phyloP scores from a whole-genome alignment of 2,888 invertebrate species.

The Masnerella sp. region DNA sequence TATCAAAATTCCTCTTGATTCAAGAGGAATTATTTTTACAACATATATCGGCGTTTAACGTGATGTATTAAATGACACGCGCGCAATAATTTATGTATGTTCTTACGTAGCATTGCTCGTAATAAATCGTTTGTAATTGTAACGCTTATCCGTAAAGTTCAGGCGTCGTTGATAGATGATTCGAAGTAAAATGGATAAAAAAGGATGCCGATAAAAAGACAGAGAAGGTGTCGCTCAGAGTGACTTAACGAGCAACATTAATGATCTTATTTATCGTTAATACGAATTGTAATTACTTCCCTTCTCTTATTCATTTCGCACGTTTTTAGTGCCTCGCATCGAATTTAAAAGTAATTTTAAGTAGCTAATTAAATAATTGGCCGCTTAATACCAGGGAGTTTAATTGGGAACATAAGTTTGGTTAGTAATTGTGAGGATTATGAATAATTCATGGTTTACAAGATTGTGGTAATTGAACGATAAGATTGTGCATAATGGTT shows the following conservation, averaged over 20 bases:
- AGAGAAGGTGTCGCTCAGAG: slow-evolving; percentile 25
- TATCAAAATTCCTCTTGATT: not conserved
- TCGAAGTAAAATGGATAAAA: slow-evolving; percentile 17
- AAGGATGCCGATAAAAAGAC: slow-evolving; percentile 24
- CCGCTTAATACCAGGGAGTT: no score
- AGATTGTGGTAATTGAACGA: no score
- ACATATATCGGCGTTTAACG: slow-evolving; percentile 20
- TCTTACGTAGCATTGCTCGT: slow-evolving; percentile 36
- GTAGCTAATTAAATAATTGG: no score
- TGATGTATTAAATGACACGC: slow-evolving; percentile 29
- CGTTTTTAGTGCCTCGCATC: no score
- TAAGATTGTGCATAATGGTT: no score
- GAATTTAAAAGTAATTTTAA: no score
- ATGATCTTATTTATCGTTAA: slow-evolving; percentile 19
- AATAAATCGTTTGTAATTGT: slow-evolving; percentile 48
- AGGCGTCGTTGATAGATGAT: slow-evolving; percentile 42
- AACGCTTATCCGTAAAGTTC: slow-evolving; percentile 43
- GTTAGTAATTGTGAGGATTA: no score
- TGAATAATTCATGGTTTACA: no score
- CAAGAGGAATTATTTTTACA: slow-evolving; percentile 10
- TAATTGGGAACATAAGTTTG: no score
- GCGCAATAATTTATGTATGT: slow-evolving; percentile 37
- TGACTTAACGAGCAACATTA: slow-evolving; percentile 30
- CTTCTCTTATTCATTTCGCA: no score
- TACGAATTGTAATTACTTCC: slow-evolving; percentile 7